Conservation (phyloP, 2,888 invertebrate species). For the Lissonota sp. region DNA sequence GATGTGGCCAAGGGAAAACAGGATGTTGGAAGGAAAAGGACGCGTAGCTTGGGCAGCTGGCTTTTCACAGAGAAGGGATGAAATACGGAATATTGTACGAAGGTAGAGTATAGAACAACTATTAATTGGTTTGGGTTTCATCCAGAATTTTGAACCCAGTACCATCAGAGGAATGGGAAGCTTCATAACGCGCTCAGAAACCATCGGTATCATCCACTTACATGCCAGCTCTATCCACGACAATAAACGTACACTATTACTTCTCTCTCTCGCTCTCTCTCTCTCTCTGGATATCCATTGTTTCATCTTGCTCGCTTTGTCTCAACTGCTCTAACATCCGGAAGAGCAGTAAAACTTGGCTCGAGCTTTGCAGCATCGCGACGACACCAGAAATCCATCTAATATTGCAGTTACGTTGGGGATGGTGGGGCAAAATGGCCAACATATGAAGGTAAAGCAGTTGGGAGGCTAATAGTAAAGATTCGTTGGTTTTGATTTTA, state of each 20-base stretch:
- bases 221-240: constrained; percentile 48
- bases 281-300: neutral
- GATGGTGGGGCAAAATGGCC: too few species aligned
- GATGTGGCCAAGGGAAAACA: neutral
- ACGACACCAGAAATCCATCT: constrained; percentile 29
- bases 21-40: neutral
- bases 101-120: constrained; percentile 65
- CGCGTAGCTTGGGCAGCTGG: neutral
- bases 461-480: too few species aligned
- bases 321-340: neutral
- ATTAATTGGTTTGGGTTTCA: constrained; percentile 71
- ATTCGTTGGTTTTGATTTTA: too few species aligned
- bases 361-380: constrained; percentile 20
- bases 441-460: too few species aligned
- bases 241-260: constrained; percentile 52
- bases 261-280: constrained; percentile 27
- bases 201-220: constrained; percentile 56
- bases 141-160: constrained; percentile 62
- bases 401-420: constrained; percentile 3
- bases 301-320: neutral
- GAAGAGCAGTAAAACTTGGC: constrained; percentile 43
- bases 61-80: constrained; percentile 27
- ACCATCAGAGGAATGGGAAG: constrained; percentile 23
- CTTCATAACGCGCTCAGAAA: constrained; percentile 36
- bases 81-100: constrained; percentile 10